A percentile compares a stretch with the other conserved stretches of the same genome.
phyloP scores from a whole-genome alignment of 2,797 vertebrate genomes.

The Coranthus polyacanthus region DNA sequence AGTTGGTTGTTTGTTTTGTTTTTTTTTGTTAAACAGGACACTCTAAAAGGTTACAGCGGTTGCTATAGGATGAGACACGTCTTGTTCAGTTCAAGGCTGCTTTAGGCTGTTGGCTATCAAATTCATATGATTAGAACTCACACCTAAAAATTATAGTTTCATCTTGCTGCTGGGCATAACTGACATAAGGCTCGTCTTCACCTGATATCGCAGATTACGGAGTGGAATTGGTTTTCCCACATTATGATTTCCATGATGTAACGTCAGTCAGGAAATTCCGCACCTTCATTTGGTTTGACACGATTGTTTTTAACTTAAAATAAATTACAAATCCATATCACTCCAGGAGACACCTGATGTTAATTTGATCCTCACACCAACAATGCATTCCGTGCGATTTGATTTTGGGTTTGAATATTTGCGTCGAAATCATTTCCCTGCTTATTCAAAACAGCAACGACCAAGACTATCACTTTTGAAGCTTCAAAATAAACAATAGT shows the following conservation, averaged over 20 bases:
- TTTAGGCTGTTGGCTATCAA: not conserved
- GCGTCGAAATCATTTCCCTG: too few species aligned
- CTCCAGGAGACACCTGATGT: too few species aligned
- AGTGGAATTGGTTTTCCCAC: not conserved
- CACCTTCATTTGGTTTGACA: too few species aligned
- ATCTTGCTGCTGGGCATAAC: slow-evolving; percentile 14
- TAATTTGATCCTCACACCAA: too few species aligned
- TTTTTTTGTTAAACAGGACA: not conserved
- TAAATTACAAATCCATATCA: too few species aligned
- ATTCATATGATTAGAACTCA: not conserved
- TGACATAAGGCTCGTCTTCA: not conserved
- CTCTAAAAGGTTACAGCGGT: slow-evolving; percentile 13
- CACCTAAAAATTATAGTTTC: not conserved
- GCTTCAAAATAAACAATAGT: slow-evolving; percentile 70
- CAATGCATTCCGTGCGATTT: too few species aligned
- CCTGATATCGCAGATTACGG: not conserved
- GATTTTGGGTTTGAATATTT: too few species aligned
- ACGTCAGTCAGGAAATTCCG: not conserved
- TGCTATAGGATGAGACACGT: not conserved
- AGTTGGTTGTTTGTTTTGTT: not conserved
- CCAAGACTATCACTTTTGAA: slow-evolving; percentile 35
- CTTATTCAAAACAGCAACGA: slow-evolving; percentile 1
- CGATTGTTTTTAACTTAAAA: too few species aligned
- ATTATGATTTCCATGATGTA: not conserved
- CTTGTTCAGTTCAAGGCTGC: not conserved